A percentile compares a stretch with the other conserved stretches of the same genome.
Conservation (phyloP, 2,797 vertebrate species). For the Hozukius guyotensis region DNA sequence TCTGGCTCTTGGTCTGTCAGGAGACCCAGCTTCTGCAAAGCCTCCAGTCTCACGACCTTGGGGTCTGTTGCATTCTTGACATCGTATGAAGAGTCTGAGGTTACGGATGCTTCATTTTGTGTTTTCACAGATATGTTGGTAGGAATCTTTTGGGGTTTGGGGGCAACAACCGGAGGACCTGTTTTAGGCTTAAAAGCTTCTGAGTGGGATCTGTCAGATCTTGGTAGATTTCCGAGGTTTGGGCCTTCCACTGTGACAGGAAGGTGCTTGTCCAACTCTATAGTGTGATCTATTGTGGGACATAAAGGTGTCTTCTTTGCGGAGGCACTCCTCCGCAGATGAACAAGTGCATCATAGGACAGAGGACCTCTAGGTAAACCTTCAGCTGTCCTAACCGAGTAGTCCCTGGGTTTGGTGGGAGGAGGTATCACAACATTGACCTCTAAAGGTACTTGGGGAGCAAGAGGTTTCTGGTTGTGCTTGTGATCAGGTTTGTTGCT, state of each 20-base stretch:
- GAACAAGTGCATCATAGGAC: conserved; percentile 79
- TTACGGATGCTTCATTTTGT: conserved; percentile 21
- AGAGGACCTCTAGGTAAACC: conserved; percentile 72
- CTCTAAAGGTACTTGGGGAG: conserved; percentile 49
- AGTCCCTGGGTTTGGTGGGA: conserved; percentile 53
- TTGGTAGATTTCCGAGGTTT: conserved; percentile 14
- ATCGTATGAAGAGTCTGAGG: conserved; percentile 25
- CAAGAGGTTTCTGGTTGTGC: conserved; percentile 18
- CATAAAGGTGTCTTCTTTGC: conserved; percentile 74
- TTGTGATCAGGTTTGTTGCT: conserved; percentile 13
- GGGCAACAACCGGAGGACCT: conserved; percentile 82
- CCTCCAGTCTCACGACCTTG: conserved; percentile 83
- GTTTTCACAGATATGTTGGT: conserved; percentile 80
- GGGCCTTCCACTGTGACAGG: conserved; percentile 9
- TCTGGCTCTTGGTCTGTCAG: conserved; percentile 74
- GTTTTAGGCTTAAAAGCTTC: conserved; percentile 40
- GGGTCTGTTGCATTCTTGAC: conserved; percentile 63
- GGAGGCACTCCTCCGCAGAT: conserved; percentile 75
- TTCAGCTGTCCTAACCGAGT: conserved; percentile 36
- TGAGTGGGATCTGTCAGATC: conserved; percentile 24
- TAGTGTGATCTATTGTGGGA: conserved; percentile 71
- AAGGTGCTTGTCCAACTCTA: conserved; percentile 46
- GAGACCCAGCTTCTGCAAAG: conserved; percentile 91
- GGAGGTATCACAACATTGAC: conserved; percentile 61
- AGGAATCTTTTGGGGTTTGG: conserved; percentile 87